Evolutionary conservation across 1,140 invertebrate genomes (phyloP).

Genomic region (Plodia interpunctella): DNA sequence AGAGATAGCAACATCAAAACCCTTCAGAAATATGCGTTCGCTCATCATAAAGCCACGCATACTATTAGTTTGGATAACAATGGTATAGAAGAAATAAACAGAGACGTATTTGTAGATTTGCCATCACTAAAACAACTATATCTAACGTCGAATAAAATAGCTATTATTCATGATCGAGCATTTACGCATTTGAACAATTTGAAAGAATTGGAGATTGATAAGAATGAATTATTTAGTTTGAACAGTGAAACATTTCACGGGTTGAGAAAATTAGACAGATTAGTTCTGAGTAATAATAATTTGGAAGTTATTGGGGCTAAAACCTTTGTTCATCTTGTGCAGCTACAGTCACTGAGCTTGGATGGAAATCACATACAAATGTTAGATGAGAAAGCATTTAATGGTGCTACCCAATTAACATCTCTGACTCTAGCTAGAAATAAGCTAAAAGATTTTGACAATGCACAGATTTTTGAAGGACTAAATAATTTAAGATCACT

Average conservation of each 20-base stretch:
- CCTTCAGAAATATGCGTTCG: constrained; percentile 81
- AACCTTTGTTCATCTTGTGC: constrained; percentile 84
- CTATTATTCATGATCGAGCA: constrained; percentile 83
- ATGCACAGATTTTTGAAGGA: constrained; percentile 79
- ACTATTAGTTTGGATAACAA: constrained; percentile 84
- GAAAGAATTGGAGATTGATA: constrained; percentile 82
- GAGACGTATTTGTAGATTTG: constrained; percentile 83
- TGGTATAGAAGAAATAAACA: constrained; percentile 82
- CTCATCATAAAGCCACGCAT: constrained; percentile 79
- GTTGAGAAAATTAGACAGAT: constrained; percentile 79
- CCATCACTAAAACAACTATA: constrained; percentile 81
- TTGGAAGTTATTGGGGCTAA: constrained; percentile 85
- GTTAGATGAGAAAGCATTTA: constrained; percentile 84
- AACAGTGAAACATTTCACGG: constrained; percentile 85
- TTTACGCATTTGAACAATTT: constrained; percentile 82
- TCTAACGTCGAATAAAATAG: constrained; percentile 84
- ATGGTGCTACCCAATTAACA: constrained; percentile 81
- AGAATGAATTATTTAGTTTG: constrained; percentile 83
- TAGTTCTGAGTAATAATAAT: constrained; percentile 82
- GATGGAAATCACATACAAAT: constrained; percentile 82
- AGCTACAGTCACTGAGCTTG: constrained; percentile 82
- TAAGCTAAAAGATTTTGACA: constrained; percentile 80
- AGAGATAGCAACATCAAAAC: constrained; percentile 81
- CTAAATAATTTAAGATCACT: constrained; percentile 77
- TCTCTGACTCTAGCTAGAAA: constrained; percentile 85